phyloP scores from a whole-genome alignment of 1,140 invertebrate species.

The Aphelenchoides fujianensis region DNA sequence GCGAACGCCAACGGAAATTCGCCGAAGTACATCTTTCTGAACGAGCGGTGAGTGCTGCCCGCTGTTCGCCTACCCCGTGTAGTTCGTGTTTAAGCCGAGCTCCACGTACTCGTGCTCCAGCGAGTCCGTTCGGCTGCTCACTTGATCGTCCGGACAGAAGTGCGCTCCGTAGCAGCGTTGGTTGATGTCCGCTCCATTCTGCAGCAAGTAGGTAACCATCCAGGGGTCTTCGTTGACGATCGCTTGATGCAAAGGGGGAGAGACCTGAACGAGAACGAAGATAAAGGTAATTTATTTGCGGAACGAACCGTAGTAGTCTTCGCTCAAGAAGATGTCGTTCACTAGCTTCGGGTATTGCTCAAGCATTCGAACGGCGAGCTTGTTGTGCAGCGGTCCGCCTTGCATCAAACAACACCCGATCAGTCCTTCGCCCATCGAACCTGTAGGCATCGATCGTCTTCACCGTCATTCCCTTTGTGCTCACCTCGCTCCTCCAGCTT shows the following conservation, averaged over 20 bases:
- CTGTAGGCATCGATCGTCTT: no score
- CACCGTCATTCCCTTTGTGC: no score
- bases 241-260: constrained; percentile 78
- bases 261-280: constrained; percentile 65
- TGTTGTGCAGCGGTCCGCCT: constrained; percentile 82
- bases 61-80: constrained; percentile 85
- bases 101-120: constrained; percentile 87
- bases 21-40: constrained; percentile 92
- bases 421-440: constrained; percentile 89
- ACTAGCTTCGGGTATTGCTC: constrained; percentile 89
- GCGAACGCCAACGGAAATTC: constrained; percentile 94
- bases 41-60: neutral
- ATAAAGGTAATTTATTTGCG: no score
- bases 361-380: constrained; percentile 84
- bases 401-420: constrained; percentile 88
- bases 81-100: constrained; percentile 77
- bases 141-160: constrained; percentile 95
- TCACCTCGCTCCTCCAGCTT: constrained; percentile 76
- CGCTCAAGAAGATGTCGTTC: constrained; percentile 88
- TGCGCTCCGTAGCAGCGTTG: constrained; percentile 80
- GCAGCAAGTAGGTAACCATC: constrained; percentile 90
- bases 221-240: constrained; percentile 96
- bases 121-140: constrained; percentile 76
- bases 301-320: constrained; percentile 91
- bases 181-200: constrained; percentile 82